Evolutionary conservation across 2,888 invertebrate genomes (phyloP), one percentile per base, ranked within the genome.

Genomic region (Xylocampa areola): DNA sequence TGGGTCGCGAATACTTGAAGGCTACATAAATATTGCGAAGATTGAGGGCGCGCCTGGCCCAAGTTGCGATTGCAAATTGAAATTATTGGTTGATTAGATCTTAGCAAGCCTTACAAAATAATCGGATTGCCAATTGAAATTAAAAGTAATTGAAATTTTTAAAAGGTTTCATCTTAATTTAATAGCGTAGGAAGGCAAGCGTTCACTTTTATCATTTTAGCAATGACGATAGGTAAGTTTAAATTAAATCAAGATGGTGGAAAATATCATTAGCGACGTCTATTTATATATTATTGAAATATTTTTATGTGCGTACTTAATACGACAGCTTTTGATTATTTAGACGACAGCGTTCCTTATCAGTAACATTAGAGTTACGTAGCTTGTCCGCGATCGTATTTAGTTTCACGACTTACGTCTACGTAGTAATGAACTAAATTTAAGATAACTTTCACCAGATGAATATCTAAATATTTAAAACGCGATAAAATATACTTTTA

Each of bases 391-490:
- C 77, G 50, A 80, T 74, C 17, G 83, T 83, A 86, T 90, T 89
- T 77, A 78, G 86, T 90, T 90, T 89, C 90, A 89, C 84, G 84
- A 81, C 76, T 44, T 49, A 66, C 64, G 49, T 71, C 73, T 67
- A 67, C 69, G 60, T 76, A 71, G 86, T 92, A 91, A 92, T 87
- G 88, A 90, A 88, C 87, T 78, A 81, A 88, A 88, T 87, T 83
- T 81, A 85, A 87, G 82, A 85, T 87, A 86, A 91, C 92, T 93
- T 92, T 92, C 92, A 82, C 91, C 86, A 88, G 91, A 93, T 92
- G 83, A 86, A 84, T 91, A 92, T 93, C 91, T 91, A 87, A 90
- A 90, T 92, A 91, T 92, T 91, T 91, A 89, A 92, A 93, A 91
- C 80, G 80, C 87, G 88, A 93, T 93, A 92, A 93, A 92, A 89